Percentiles rank a stretch among this genome's conserved stretches.
These are phyloP conservation scores for Hyalella azteca DNA, from an alignment of 2,888 invertebrate species.

Conservation along the genomic window DNA sequence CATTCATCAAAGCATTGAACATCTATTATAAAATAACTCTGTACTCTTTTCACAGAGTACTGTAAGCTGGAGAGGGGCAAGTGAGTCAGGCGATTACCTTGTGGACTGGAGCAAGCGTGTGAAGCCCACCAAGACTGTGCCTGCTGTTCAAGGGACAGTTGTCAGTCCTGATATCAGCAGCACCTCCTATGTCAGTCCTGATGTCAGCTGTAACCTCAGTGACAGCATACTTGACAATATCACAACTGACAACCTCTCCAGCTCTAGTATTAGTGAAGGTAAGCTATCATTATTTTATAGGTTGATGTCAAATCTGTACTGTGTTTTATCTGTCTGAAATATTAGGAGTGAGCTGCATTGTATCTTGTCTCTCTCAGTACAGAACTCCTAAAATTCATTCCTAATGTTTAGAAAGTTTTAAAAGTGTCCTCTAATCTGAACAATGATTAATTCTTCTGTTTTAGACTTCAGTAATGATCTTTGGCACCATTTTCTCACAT, in stretches of 20 bases:
- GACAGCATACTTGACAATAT: slow-evolving; percentile 24
- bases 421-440: no score
- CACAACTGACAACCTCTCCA: neutral
- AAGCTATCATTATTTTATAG: neutral
- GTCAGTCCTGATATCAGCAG: no score
- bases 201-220: neutral
- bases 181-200: neutral
- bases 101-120: neutral
- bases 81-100: neutral
- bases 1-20: neutral
- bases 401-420: no score
- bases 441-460: no score
- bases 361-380: neutral
- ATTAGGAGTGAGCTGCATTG: neutral
- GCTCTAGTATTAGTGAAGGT: neutral
- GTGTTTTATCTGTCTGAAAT: neutral
- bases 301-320: neutral
- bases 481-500: no score
- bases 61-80: neutral
- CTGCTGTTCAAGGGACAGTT: neutral
- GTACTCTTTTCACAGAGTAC: neutral
- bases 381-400: neutral
- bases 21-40: neutral
- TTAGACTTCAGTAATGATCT: no score
- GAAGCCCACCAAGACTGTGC: neutral